Conservation (phyloP, 2,113 vertebrate species). For the Siniperca knerii region DNA sequence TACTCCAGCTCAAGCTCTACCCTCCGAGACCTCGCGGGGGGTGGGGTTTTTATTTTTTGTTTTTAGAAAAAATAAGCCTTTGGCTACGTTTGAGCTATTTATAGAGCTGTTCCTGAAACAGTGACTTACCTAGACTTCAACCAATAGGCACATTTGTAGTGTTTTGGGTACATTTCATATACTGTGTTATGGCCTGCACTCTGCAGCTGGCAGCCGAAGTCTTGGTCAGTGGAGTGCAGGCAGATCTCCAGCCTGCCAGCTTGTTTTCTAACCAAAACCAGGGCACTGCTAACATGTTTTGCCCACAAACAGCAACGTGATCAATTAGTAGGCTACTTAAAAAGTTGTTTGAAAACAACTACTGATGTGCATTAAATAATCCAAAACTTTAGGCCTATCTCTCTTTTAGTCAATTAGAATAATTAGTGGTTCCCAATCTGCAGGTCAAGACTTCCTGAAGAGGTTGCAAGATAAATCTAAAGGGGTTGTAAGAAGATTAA, state of each 20-base stretch:
- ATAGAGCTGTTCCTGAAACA: conserved; percentile 55
- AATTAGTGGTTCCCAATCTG: neutral
- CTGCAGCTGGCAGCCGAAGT: conserved; percentile 37
- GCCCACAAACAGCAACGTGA: neutral
- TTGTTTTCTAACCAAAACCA: conserved; percentile 13
- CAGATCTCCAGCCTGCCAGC: conserved; percentile 16
- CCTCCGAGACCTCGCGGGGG: too few relatives aligned
- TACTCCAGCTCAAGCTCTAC: conserved; percentile 24
- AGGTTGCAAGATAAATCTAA: too few relatives aligned
- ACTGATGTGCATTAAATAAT: neutral
- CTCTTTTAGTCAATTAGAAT: neutral
- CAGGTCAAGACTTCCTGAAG: neutral
- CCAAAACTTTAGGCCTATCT: neutral
- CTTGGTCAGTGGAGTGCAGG: conserved; percentile 21
- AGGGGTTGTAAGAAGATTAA: conserved; percentile 1
- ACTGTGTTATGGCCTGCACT: neutral
- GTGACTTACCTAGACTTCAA: conserved; percentile 51
- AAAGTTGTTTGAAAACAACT: neutral
- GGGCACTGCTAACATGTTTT: conserved; percentile 4
- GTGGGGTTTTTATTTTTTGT: too few relatives aligned
- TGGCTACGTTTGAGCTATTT: conserved; percentile 61
- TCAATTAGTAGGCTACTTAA: neutral
- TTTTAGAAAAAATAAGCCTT: conserved; percentile 38
- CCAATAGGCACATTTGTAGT: conserved; percentile 21
- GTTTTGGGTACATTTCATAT: conserved; percentile 1